A percentile compares a stretch with the other conserved stretches of the same genome.
phyloP scores from a whole-genome alignment of 2,113 vertebrate genomes.

The Stegostoma tigrinum region DNA sequence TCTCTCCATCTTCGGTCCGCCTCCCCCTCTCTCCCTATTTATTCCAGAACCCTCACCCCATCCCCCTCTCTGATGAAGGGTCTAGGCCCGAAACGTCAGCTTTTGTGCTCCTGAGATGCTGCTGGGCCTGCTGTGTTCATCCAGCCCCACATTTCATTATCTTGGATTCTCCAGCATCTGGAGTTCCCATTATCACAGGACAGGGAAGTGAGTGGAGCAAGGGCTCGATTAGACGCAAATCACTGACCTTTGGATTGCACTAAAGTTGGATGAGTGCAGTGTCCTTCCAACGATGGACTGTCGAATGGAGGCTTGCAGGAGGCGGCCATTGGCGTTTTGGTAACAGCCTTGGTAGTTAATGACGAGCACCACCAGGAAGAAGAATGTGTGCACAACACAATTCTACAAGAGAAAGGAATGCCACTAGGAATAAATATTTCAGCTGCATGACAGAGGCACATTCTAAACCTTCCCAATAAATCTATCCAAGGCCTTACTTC shows the following conservation, averaged over 20 bases:
- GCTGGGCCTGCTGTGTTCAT: no score
- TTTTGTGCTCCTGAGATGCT: no score
- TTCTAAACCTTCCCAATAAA: background rate
- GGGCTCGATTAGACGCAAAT: background rate
- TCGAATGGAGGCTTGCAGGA: constrained; percentile 51
- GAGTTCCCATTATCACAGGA: no score
- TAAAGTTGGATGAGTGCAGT: constrained; percentile 47
- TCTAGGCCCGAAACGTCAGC: no score
- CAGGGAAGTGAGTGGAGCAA: no score
- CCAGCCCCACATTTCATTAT: no score
- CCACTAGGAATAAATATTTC: background rate
- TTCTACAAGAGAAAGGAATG: constrained; percentile 46
- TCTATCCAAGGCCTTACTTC: background rate
- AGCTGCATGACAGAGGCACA: background rate
- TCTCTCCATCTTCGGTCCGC: no score
- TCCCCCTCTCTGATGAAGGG: no score
- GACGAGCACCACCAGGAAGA: constrained; percentile 62
- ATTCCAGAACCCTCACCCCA: no score
- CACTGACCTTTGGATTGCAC: constrained; percentile 49
- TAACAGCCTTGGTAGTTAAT: constrained; percentile 61
- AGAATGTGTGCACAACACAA: constrained; percentile 57
- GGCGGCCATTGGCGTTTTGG: constrained; percentile 52
- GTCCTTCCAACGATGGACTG: constrained; percentile 45
- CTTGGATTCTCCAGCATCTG: no score
- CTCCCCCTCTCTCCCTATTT: no score